phyloP scores from a whole-genome alignment of 64 coral and sea anemone species.

The Montipora cactus region DNA sequence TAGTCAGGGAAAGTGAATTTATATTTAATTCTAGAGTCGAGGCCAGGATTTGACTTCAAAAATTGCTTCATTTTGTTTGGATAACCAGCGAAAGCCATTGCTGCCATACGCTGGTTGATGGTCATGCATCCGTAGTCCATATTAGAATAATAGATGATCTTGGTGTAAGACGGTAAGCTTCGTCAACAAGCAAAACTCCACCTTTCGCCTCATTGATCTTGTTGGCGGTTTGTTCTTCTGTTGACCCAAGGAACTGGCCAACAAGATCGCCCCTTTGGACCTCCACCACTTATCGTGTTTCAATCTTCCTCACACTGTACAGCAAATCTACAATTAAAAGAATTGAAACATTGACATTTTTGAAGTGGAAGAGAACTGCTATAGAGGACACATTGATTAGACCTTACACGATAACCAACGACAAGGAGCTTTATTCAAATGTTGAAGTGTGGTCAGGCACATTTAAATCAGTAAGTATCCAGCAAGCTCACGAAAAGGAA shows the following conservation, averaged over 20 bases:
- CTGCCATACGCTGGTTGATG: conserved; percentile 62
- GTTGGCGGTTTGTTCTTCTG: conserved; percentile 24
- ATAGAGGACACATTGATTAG: no score
- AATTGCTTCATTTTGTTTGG: conserved; percentile 21
- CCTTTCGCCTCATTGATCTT: conserved; percentile 44
- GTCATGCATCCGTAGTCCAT: conserved; percentile 56
- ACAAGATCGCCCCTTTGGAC: conserved; percentile 56
- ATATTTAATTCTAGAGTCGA: conserved; percentile 34
- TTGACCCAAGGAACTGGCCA: conserved; percentile 58
- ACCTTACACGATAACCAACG: no score
- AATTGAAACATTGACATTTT: no score
- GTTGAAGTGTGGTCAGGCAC: no score
- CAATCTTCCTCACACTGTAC: conserved; percentile 47
- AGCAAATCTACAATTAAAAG: conserved; percentile 45
- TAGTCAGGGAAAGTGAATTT: conserved; percentile 66
- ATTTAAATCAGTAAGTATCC: no score
- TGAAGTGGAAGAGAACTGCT: no score
- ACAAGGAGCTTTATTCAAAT: no score
- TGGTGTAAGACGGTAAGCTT: conserved; percentile 54
- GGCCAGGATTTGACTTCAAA: conserved; percentile 48
- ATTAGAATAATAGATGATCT: neutral
- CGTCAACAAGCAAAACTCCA: conserved; percentile 47
- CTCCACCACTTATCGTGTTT: conserved; percentile 56
- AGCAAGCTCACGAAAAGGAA: no score
- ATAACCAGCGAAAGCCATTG: conserved; percentile 77